phyloP scores from a whole-genome alignment of 2,797 vertebrate species.

The Perdix hodgsoniae region DNA sequence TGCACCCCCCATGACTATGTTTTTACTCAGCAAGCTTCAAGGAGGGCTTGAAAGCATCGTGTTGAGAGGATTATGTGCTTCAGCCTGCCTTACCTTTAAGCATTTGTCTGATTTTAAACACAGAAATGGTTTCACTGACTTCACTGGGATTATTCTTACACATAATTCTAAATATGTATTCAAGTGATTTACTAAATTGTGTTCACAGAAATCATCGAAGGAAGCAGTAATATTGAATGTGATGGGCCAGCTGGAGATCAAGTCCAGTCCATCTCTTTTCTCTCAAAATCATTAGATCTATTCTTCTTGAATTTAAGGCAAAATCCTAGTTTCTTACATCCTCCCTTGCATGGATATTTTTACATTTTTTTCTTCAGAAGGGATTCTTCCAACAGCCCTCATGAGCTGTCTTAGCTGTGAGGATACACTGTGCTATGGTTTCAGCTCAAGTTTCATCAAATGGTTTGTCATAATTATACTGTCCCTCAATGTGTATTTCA shows the following conservation, averaged over 20 bases:
- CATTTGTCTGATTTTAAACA: slow-evolving; percentile 32
- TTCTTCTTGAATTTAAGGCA: background rate
- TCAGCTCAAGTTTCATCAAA: slow-evolving; percentile 27
- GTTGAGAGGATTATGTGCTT: slow-evolving; percentile 29
- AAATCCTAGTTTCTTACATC: background rate
- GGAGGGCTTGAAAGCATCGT: background rate
- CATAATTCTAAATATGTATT: background rate
- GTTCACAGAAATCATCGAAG: background rate
- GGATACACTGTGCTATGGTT: background rate
- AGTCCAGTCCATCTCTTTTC: background rate
- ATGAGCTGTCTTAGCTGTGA: background rate
- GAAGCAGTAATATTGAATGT: background rate
- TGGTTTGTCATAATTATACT: background rate
- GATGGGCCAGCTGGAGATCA: background rate
- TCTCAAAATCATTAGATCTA: background rate
- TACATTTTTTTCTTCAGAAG: background rate
- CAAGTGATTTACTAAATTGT: background rate
- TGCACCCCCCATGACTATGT: background rate
- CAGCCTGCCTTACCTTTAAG: slow-evolving; percentile 5
- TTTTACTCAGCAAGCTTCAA: background rate
- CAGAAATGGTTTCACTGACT: slow-evolving; percentile 32
- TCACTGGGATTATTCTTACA: background rate
- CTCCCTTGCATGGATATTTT: background rate
- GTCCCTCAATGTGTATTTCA: background rate
- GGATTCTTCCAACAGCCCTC: background rate